Evolutionary conservation across 2,797 vertebrate genomes (phyloP).

Genomic region (Limnodromus scolopaceus): DNA sequence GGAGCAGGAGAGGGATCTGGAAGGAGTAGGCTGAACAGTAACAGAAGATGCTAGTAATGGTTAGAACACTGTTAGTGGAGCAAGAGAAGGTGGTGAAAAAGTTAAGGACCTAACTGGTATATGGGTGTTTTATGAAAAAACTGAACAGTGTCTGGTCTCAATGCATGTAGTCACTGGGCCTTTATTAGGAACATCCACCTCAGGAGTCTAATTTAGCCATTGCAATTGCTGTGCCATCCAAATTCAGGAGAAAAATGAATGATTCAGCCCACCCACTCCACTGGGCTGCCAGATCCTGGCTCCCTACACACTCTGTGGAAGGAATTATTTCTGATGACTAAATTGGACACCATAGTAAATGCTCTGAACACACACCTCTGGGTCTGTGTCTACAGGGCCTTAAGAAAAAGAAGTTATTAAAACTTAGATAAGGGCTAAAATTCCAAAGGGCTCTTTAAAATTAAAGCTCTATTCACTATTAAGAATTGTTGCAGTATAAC

Average conservation of each 20-base stretch:
- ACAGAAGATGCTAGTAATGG: not conserved
- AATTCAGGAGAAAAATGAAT: slow-evolving; percentile 37
- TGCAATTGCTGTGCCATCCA: not conserved
- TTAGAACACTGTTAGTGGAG: not conserved
- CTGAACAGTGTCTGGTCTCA: not conserved
- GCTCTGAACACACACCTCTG: not conserved
- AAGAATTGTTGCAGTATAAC: slow-evolving; percentile 12
- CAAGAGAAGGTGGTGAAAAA: not conserved
- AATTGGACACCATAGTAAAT: slow-evolving; percentile 15
- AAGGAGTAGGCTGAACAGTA: not conserved
- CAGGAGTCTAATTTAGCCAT: not conserved
- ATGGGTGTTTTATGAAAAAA: not conserved
- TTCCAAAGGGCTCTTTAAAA: slow-evolving; percentile 30
- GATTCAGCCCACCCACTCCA: slow-evolving; percentile 18
- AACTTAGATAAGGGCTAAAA: slow-evolving; percentile 13
- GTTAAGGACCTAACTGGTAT: not conserved
- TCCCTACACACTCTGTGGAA: not conserved
- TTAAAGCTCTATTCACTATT: slow-evolving; percentile 26
- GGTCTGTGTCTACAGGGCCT: not conserved
- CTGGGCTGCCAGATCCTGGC: not conserved
- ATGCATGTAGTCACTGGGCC: not conserved
- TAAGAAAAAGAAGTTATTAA: slow-evolving; percentile 34
- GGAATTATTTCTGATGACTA: slow-evolving; percentile 36
- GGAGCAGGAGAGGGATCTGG: not conserved
- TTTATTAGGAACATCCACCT: not conserved